A percentile compares a stretch with the other conserved stretches of the same genome.
Evolutionary conservation across 2,888 invertebrate genomes (phyloP).

Genomic region (Heliconius sara): DNA sequence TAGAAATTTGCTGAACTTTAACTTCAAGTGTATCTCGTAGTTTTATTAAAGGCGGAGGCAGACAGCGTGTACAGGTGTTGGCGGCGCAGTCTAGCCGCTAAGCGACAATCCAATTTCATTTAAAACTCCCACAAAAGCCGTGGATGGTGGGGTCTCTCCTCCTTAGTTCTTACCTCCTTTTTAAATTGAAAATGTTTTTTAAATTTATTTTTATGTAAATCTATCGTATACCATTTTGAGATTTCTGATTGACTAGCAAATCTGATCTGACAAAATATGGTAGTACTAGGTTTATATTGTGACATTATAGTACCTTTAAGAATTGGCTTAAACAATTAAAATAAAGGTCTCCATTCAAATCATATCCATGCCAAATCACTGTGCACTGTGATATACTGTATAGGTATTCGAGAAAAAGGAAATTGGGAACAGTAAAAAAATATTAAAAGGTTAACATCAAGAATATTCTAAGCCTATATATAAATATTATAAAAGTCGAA

Average conservation of each 20-base stretch:
- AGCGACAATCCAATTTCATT: conserved; percentile 39
- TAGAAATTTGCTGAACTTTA: conserved; percentile 23
- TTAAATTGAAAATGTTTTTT: conserved; percentile 19
- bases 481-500: not conserved
- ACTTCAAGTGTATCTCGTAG: conserved; percentile 19
- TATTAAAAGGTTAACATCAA: not conserved
- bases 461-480: not conserved
- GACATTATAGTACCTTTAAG: too few species aligned
- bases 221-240: not conserved
- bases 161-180: conserved; percentile 22
- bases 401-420: too few species aligned
- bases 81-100: conserved; percentile 27
- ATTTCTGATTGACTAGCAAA: too few species aligned
- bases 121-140: conserved; percentile 26
- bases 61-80: conserved; percentile 26
- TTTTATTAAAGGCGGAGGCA: conserved; percentile 28
- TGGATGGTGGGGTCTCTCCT: conserved; percentile 16
- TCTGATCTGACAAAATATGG: too few species aligned
- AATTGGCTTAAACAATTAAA: too few species aligned
- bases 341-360: too few species aligned
- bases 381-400: too few species aligned
- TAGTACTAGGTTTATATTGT: too few species aligned
- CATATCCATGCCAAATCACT: too few species aligned
- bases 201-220: not conserved
- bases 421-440: too few species aligned